These are phyloP conservation scores for Orgyia antiqua DNA, from an alignment of 2,888 invertebrate species.

Conservation along the genomic window DNA sequence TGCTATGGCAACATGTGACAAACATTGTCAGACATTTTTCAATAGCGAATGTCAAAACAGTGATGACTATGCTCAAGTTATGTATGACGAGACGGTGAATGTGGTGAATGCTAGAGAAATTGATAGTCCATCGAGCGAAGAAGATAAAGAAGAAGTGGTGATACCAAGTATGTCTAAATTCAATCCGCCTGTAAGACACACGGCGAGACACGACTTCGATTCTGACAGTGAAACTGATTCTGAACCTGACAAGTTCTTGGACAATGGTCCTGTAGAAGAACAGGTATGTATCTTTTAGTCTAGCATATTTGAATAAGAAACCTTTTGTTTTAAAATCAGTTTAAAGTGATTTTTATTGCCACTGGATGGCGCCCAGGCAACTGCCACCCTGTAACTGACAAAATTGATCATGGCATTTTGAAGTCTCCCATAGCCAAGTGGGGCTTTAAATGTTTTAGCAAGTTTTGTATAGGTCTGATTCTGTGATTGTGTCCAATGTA, in stretches of 20 bases:
- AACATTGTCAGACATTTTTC: constrained; percentile 66
- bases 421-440: too few relatives aligned
- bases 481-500: too few relatives aligned
- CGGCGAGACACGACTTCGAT: constrained; percentile 65
- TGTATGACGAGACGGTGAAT: constrained; percentile 80
- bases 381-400: too few relatives aligned
- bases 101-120: constrained; percentile 78
- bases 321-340: neutral
- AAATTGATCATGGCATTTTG: too few relatives aligned
- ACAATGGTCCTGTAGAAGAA: constrained; percentile 47
- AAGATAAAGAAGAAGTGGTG: constrained; percentile 51
- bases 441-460: too few relatives aligned
- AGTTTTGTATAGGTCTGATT: too few relatives aligned
- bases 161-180: constrained; percentile 64
- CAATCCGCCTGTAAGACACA: constrained; percentile 62
- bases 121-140: constrained; percentile 63
- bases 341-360: too few relatives aligned
- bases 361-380: too few relatives aligned
- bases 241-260: constrained; percentile 51
- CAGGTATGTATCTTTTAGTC: constrained; percentile 38
- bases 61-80: constrained; percentile 41
- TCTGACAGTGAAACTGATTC: constrained; percentile 64
- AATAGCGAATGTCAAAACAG: constrained; percentile 29
- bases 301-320: neutral
- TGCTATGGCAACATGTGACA: constrained; percentile 65